A percentile compares a stretch with the other conserved stretches of the same genome.
These are phyloP conservation scores for Blomia tropicalis DNA, from an alignment of 2,888 invertebrate genomes.

Conservation along the genomic window DNA sequence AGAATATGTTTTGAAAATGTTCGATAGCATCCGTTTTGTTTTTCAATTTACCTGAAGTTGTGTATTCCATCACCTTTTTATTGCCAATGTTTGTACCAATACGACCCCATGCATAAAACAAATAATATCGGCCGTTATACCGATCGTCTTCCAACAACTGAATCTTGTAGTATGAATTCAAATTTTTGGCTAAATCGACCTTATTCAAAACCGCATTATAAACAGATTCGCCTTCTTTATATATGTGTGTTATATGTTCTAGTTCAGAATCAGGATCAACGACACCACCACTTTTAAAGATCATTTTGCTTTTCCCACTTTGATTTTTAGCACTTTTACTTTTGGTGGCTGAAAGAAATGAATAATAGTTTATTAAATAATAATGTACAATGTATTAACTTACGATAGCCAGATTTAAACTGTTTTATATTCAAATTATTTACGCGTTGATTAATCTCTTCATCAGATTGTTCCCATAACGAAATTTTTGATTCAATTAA, in stretches of 20 bases:
- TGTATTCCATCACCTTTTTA: conserved; percentile 45
- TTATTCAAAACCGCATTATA: conserved; percentile 64
- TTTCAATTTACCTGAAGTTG: too few species aligned
- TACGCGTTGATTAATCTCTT: conserved; percentile 11
- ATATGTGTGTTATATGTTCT: conserved; percentile 52
- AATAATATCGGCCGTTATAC: conserved; percentile 46
- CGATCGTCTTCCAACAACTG: conserved; percentile 66
- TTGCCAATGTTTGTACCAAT: conserved; percentile 85
- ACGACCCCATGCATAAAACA: conserved; percentile 87
- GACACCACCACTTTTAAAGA: conserved; percentile 64
- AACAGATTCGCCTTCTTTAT: conserved; percentile 41
- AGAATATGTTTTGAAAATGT: conserved; percentile 48
- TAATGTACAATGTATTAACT: too few species aligned
- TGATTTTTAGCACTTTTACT: neutral
- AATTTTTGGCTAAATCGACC: conserved; percentile 67
- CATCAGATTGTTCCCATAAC: conserved; percentile 1
- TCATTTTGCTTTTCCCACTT: conserved; percentile 41
- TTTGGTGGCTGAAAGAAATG: neutral
- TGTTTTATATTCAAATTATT: conserved; percentile 13
- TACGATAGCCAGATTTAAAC: conserved; percentile 20
- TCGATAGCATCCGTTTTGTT: conserved; percentile 45
- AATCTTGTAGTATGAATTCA: conserved; percentile 86
- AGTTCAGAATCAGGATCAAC: conserved; percentile 76
- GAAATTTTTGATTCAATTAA: neutral
- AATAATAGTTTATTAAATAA: neutral